These are phyloP conservation scores for Rhynchotus rufescens DNA, from an alignment of 2,797 vertebrate species.

Conservation along the genomic window DNA sequence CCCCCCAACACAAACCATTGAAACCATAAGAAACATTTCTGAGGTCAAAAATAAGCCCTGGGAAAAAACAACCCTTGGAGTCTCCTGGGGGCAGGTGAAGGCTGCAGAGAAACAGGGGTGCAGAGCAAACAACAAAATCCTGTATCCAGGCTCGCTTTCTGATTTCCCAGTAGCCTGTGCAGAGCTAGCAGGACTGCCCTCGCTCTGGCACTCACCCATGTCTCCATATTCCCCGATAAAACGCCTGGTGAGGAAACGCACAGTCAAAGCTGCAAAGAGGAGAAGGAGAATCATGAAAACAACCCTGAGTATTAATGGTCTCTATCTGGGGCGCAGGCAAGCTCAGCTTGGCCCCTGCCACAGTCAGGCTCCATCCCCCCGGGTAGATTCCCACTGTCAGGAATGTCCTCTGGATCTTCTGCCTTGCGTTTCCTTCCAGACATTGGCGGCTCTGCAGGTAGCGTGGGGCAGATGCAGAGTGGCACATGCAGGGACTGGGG, in stretches of 20 bases:
- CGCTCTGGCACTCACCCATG: constrained; percentile 81
- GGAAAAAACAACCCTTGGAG: background rate
- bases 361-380: background rate
- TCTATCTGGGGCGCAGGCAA: background rate
- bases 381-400: background rate
- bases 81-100: background rate
- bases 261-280: constrained; percentile 84
- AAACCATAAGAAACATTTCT: background rate
- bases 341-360: background rate
- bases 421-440: background rate
- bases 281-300: background rate
- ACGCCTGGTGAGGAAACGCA: constrained; percentile 89
- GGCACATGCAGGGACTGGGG: no score
- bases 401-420: background rate
- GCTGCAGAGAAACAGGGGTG: background rate
- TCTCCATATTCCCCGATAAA: constrained; percentile 93
- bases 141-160: fast-evolving
- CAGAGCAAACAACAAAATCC: background rate
- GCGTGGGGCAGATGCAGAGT: background rate
- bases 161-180: background rate
- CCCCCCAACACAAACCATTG: background rate
- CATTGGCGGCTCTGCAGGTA: background rate
- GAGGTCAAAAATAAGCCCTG: background rate
- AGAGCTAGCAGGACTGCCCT: background rate
- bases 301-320: background rate